phyloP scores from a whole-genome alignment of 1,140 invertebrate species.

The Globodera rostochiensis region DNA sequence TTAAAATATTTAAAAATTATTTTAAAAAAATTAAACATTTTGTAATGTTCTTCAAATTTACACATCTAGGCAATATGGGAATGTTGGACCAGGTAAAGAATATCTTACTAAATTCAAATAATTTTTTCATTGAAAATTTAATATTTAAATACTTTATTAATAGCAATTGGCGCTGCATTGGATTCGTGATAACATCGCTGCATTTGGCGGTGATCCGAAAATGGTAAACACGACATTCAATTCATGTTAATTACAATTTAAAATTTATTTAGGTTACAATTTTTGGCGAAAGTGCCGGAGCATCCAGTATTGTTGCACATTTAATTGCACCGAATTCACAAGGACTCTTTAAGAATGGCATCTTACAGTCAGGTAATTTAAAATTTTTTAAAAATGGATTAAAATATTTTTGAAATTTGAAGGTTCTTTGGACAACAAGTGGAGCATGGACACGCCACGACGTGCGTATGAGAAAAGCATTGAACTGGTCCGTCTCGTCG shows the following conservation, averaged over 20 bases:
- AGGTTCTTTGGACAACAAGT: conserved; percentile 54
- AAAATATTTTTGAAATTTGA: not conserved
- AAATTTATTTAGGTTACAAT: conserved; percentile 74
- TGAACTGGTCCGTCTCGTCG: conserved; percentile 56
- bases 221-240: not conserved
- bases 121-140: conserved; percentile 14
- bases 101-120: not conserved
- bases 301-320: conserved; percentile 87
- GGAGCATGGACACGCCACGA: conserved; percentile 63
- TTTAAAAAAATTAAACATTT: too few species aligned
- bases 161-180: conserved; percentile 80
- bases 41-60: too few species aligned
- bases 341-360: conserved; percentile 79
- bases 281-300: conserved; percentile 95
- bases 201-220: conserved; percentile 89
- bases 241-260: not conserved
- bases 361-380: conserved; percentile 71
- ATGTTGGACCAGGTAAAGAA: conserved; percentile 76
- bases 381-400: not conserved
- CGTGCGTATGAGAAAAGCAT: conserved; percentile 54
- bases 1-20: conserved; percentile 67
- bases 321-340: conserved; percentile 82
- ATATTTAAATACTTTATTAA: conserved; percentile 18
- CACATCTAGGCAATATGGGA: conserved; percentile 76
- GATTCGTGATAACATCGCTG: conserved; percentile 85